phyloP scores from a whole-genome alignment of 2,888 invertebrate genomes.

The Pachliopta kotzebuea region DNA sequence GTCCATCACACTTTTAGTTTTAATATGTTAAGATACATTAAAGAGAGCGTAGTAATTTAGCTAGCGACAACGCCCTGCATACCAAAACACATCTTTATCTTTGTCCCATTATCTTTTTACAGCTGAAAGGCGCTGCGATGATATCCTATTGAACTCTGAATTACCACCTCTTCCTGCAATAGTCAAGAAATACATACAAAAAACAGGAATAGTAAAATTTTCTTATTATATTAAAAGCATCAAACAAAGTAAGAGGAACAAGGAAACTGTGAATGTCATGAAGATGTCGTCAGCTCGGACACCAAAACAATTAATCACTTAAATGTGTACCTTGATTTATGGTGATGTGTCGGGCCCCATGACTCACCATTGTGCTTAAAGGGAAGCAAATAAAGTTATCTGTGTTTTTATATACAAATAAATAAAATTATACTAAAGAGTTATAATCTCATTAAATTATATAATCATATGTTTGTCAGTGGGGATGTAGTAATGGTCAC shows the following conservation, averaged over 20 bases:
- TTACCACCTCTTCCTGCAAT: too few species aligned
- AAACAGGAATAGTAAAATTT: background rate
- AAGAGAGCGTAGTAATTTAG: too few species aligned
- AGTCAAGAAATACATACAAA: background rate
- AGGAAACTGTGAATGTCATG: background rate
- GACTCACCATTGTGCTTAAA: background rate
- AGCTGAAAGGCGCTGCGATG: too few species aligned
- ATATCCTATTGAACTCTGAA: too few species aligned
- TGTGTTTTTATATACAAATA: background rate
- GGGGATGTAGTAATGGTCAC: too few species aligned
- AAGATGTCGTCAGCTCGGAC: background rate
- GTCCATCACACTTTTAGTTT: too few species aligned
- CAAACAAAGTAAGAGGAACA: background rate
- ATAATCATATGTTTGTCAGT: too few species aligned
- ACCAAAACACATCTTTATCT: too few species aligned
- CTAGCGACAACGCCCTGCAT: too few species aligned
- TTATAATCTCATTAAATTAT: too few species aligned
- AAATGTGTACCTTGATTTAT: conserved; percentile 11
- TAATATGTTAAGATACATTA: too few species aligned
- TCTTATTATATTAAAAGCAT: background rate
- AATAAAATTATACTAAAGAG: background rate
- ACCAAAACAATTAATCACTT: conserved; percentile 11
- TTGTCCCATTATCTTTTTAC: too few species aligned
- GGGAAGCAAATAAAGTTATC: background rate
- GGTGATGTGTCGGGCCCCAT: background rate